Percentiles rank a stretch among this genome's conserved stretches.
Conservation (phyloP, 2,113 vertebrate genomes). For the Coptodon bakossiorum region DNA sequence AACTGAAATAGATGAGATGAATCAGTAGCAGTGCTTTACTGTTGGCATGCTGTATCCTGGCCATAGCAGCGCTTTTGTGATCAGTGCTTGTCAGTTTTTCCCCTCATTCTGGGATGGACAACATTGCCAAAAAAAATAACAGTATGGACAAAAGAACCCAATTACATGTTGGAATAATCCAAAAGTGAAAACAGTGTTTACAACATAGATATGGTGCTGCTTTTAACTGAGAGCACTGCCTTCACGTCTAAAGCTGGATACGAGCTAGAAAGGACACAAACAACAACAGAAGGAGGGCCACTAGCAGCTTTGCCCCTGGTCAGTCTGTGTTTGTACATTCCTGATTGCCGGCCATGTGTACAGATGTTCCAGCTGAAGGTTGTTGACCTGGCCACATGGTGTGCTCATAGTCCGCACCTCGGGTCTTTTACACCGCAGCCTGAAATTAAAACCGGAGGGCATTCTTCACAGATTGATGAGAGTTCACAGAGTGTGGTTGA, state of each 20-base stretch:
- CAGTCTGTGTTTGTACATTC: background rate
- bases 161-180: conserved; percentile 20
- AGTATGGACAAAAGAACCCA: conserved; percentile 2
- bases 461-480: conserved; percentile 25
- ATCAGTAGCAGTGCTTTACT: conserved; percentile 28
- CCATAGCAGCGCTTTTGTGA: conserved; percentile 3
- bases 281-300: background rate
- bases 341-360: conserved; percentile 15
- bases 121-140: conserved; percentile 16
- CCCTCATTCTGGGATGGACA: background rate
- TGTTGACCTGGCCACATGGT: conserved; percentile 38
- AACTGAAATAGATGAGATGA: conserved; percentile 43
- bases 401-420: background rate
- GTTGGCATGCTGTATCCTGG: conserved; percentile 14
- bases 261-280: background rate
- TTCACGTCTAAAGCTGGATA: background rate
- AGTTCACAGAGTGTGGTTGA: conserved; percentile 1
- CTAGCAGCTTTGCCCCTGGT: conserved; percentile 18
- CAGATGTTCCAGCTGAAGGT: conserved; percentile 42
- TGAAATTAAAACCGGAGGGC: conserved; percentile 17
- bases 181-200: conserved; percentile 4
- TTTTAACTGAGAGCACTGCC: background rate
- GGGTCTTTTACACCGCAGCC: conserved; percentile 21
- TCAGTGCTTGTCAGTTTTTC: conserved; percentile 23
- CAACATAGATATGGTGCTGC: background rate